phyloP scores from a whole-genome alignment of 2,113 vertebrate species.

The Montifringilla adamsi region DNA sequence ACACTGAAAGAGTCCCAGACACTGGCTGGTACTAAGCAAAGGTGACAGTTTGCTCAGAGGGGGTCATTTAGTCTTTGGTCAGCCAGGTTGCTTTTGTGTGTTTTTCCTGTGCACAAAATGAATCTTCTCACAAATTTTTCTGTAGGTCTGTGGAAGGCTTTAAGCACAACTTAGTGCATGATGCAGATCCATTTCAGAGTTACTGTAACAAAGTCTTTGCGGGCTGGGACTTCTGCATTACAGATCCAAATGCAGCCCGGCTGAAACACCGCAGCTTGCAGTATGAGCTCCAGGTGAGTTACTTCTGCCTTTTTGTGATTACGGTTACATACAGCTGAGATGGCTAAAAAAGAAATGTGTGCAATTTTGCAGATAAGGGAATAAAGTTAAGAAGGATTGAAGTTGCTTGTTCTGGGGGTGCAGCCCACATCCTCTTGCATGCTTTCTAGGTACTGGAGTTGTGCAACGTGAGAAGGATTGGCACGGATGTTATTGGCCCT shows the following conservation, averaged over 20 bases:
- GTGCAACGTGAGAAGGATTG: background rate
- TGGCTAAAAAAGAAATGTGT: background rate
- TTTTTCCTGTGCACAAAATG: background rate
- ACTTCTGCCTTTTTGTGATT: background rate
- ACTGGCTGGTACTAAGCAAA: background rate
- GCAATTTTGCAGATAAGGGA: background rate
- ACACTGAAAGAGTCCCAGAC: background rate
- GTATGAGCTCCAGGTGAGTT: constrained; percentile 85
- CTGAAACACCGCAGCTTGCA: constrained; percentile 86
- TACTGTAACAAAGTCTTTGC: constrained; percentile 97
- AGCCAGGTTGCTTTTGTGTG: background rate
- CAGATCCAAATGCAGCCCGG: constrained; percentile 74
- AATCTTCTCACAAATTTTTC: background rate
- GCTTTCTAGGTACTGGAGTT: background rate
- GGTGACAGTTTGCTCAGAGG: background rate
- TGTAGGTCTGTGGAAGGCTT: constrained; percentile 86
- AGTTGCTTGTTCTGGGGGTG: background rate
- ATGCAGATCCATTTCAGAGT: constrained; percentile 89
- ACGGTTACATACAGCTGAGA: background rate
- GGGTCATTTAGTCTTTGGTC: background rate
- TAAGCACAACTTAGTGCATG: constrained; percentile 83
- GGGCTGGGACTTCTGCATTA: constrained; percentile 97
- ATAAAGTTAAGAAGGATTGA: background rate
- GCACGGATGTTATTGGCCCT: background rate
- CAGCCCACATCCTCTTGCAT: background rate